Base-by-base conservation (phyloP, 2,888 invertebrate genomes). In the Cheilosia impressa region DNA sequence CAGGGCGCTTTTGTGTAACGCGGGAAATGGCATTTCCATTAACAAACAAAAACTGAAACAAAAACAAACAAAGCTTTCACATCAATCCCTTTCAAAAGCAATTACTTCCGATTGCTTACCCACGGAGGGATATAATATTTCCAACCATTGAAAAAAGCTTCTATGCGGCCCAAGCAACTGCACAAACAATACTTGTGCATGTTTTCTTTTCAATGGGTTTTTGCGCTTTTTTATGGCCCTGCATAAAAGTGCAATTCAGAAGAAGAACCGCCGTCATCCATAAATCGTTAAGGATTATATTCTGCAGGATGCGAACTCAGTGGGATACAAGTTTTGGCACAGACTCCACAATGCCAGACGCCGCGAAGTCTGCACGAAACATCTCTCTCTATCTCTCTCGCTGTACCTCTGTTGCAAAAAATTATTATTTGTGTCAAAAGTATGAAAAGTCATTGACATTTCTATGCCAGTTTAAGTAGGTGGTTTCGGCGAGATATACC, bases 1-100 rank as follows among this genome's bases (percentile, higher is more conserved):
- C 53, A 15, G 41, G 47, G 1, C 3, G 7, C 31, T 24, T 71
- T 50, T 31, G 41, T 41, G 34, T 10, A 38, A 66, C 53, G 19
- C 58, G 72, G 58, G 65, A 72, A 79, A 71, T 60, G 58, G 47
- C 65, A 79, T 58, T 72, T 27, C 82, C 82, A 77, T 78, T 78
- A 77, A 73, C 78, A 55, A 60, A 57, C 4, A 22, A 22, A 50
- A 22, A 9, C 31, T 9, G 2, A 17, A 19, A 50, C 45, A 17
- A 45, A n/a, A 47, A 17, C 17, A 63, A 73, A 41, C 34, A 73
- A 62, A 66, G 19, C 78, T 57, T 50, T 31, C 45, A 50, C 78
- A 78, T 83, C 68, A 83, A 78, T 78, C 73, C 78, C 45, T 78
- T 83, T 83, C 68, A 83, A 78, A 83, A 78, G 83, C 83, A 83